Evolutionary conservation across 2,797 vertebrate species (phyloP).

Genomic region (Cynodonichthys magdalenae): DNA sequence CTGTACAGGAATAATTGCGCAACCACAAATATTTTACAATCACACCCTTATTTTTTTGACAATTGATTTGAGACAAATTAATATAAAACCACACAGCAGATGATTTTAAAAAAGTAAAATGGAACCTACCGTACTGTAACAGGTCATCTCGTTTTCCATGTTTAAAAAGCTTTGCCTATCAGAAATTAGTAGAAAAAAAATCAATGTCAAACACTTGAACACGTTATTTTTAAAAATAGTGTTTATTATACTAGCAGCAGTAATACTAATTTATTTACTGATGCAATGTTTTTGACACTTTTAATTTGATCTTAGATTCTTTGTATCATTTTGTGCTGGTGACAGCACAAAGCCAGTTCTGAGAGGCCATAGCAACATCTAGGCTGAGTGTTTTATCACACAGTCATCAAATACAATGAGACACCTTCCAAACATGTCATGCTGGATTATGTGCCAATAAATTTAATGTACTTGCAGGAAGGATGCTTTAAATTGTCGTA

Average conservation of each 20-base stretch:
- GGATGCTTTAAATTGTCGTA: constrained; percentile 33
- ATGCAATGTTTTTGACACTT: neutral
- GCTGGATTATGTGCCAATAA: constrained; percentile 43
- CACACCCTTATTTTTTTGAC: neutral
- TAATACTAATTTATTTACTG: neutral
- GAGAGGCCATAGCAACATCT: constrained; percentile 49
- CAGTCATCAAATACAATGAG: constrained; percentile 16
- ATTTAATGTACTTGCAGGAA: constrained; percentile 38
- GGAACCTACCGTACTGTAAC: constrained; percentile 89
- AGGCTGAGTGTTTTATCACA: constrained; percentile 28
- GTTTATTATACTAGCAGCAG: neutral
- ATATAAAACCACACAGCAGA: neutral
- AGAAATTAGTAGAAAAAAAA: constrained; percentile 40
- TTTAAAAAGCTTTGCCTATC: constrained; percentile 94
- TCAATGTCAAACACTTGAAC: neutral
- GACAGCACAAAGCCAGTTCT: constrained; percentile 66
- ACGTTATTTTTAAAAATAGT: neutral
- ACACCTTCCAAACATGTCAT: constrained; percentile 49
- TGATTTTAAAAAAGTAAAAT: neutral
- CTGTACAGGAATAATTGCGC: neutral
- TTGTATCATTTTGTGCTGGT: constrained; percentile 10
- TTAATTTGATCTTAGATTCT: neutral
- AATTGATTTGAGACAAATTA: neutral
- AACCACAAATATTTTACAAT: neutral
- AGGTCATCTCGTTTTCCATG: constrained; percentile 96